A percentile compares a stretch with the other conserved stretches of the same genome.
These are phyloP conservation scores for Upupa epops DNA, from an alignment of 2,113 vertebrate species.

Conservation along the genomic window DNA sequence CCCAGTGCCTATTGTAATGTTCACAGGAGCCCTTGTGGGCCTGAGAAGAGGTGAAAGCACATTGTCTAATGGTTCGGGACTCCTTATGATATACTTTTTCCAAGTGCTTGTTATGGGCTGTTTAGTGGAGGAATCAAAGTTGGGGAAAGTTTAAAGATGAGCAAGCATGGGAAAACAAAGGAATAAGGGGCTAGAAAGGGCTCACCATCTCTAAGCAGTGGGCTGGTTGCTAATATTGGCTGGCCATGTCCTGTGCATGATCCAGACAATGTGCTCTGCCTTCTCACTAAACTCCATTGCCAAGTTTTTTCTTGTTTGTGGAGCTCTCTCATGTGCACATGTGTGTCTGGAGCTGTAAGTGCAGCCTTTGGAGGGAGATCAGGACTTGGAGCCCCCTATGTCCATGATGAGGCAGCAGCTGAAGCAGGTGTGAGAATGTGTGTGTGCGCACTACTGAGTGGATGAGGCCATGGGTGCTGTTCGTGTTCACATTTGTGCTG, in stretches of 20 bases:
- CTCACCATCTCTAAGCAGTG: neutral
- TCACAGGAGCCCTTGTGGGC: neutral
- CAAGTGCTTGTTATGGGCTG: neutral
- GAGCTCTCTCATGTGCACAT: fast-evolving
- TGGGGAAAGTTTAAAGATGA: neutral
- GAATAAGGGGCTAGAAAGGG: neutral
- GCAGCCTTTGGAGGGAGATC: neutral
- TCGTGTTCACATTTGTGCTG: neutral
- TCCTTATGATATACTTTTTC: neutral
- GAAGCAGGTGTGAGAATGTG: fast-evolving
- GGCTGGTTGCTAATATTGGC: neutral
- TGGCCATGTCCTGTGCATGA: neutral
- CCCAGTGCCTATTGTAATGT: neutral
- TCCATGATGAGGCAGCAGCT: neutral
- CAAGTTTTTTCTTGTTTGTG: neutral
- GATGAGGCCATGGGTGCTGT: neutral
- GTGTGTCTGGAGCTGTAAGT: neutral
- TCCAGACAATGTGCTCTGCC: neutral
- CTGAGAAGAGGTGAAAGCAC: fast-evolving
- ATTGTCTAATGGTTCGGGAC: neutral
- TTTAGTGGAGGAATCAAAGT: neutral
- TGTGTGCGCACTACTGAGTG: fast-evolving
- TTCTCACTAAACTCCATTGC: neutral
- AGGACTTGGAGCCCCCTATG: neutral
- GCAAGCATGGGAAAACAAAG: neutral